Evolutionary conservation across 2,797 vertebrate species (phyloP).

Genomic region (Thunnus albacares): DNA sequence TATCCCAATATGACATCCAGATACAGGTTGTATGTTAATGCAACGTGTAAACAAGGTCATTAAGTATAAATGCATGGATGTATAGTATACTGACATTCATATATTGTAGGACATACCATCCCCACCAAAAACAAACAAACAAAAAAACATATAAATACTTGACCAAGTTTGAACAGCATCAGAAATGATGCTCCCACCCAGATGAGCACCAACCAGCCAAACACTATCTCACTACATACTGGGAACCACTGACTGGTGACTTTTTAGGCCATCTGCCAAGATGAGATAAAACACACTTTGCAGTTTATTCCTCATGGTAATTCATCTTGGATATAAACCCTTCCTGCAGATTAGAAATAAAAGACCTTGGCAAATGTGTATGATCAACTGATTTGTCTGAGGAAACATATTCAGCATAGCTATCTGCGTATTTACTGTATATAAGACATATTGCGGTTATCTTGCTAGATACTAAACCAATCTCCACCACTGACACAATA

Average conservation of each 20-base stretch:
- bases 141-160: background rate
- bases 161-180: background rate
- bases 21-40: too few relatives aligned
- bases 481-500: background rate
- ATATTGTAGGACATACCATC: background rate
- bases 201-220: background rate
- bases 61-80: background rate
- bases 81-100: background rate
- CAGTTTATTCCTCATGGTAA: background rate
- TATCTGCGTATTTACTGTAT: background rate
- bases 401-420: background rate
- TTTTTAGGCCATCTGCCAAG: conserved; percentile 11
- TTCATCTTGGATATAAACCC: background rate
- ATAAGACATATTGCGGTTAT: too few relatives aligned
- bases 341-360: background rate
- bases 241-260: background rate
- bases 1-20: background rate
- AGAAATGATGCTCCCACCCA: background rate
- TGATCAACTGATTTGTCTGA: too few relatives aligned
- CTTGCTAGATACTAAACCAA: background rate
- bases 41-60: too few relatives aligned
- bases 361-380: too few relatives aligned
- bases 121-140: background rate
- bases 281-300: conserved; percentile 3
- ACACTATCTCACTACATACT: background rate